Evolutionary conservation across 2,113 vertebrate genomes (phyloP).

Genomic region (Oncorhynchus gorbuscha): DNA sequence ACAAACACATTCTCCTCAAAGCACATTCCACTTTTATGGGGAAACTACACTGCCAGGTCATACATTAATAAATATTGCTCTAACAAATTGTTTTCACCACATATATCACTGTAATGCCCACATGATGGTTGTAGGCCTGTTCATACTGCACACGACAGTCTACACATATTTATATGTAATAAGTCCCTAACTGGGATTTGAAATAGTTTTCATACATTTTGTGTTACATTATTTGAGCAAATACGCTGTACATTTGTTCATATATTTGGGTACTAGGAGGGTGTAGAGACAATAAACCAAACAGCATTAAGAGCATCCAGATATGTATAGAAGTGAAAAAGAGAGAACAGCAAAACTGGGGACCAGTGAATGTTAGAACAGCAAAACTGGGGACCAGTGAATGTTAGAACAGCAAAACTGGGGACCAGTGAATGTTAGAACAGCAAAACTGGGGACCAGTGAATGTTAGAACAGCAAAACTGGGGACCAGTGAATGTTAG

Average conservation of each 20-base stretch:
- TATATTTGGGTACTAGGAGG: conserved; percentile 10
- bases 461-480: conserved; percentile 12
- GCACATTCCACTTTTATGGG: conserved; percentile 8
- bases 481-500: conserved; percentile 10
- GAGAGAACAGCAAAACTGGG: conserved; percentile 26
- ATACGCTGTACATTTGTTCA: conserved; percentile 19
- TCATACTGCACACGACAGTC: conserved; percentile 6
- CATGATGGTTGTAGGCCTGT: not conserved
- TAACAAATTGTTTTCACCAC: conserved; percentile 1
- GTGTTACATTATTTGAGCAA: conserved; percentile 21
- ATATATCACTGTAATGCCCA: conserved; percentile 3
- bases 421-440: conserved; percentile 7
- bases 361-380: not conserved
- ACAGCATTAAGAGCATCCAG: conserved; percentile 48
- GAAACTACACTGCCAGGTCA: conserved; percentile 10
- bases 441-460: conserved; percentile 11
- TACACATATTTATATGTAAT: conserved; percentile 9
- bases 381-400: conserved; percentile 26
- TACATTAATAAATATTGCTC: conserved; percentile 9
- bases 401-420: not conserved
- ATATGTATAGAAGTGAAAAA: conserved; percentile 47
- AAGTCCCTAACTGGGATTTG: conserved; percentile 19
- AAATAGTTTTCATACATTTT: conserved; percentile 24
- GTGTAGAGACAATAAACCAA: conserved; percentile 4
- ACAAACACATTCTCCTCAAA: conserved; percentile 14